Base-by-base conservation (phyloP, 2,888 invertebrate genomes). In the Hypsopygia costalis region DNA sequence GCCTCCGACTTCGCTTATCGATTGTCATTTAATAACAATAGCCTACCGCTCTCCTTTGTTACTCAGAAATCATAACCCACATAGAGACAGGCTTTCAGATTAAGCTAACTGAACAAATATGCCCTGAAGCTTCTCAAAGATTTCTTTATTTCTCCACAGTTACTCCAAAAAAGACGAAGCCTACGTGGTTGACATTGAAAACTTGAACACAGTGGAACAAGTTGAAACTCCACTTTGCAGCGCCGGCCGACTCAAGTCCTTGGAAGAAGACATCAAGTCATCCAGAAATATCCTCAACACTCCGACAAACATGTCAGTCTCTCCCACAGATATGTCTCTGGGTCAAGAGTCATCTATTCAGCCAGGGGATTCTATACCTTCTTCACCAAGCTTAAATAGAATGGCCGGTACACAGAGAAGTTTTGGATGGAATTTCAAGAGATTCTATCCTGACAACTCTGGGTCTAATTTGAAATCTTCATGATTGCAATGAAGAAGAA, bases 191-290 rank as follows among this genome's bases (percentile, higher is more conserved):
- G 92, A 94, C 55, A 86, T 90, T 27, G 91, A 91, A 8, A 81
- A 91, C 40, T 90, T 95, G 35, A 90, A 94, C 65, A 87, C 89
- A 11, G 92, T 93, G 0, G 91, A 91, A 51, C 91, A 92, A 54
- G 90, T 93, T 0, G 90, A 90, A 20, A 94, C 94, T 0, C 96
- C 96, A 0, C 89, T 95, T 1, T 96, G 95, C 76, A 95, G 95
- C 53, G 95, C 96, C 0, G 91, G 92, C 47, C 91, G 93, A 30
- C 87, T 95, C 7, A 82, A 83, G 31, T 71, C 71, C 9, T 67
- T 85, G 34, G 75, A 83, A 43, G 75, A 66, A 12, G 81, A 83
- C 55, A 62, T 85, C 33, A 79, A 81, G 30, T 60, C 63, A 0
- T 74, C 80, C n/a, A 60, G 67, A 12, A 66, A 70, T 20, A 45